A percentile compares a stretch with the other conserved stretches of the same genome.
phyloP scores from a whole-genome alignment of 2,113 vertebrate species.

The Alces alces region DNA sequence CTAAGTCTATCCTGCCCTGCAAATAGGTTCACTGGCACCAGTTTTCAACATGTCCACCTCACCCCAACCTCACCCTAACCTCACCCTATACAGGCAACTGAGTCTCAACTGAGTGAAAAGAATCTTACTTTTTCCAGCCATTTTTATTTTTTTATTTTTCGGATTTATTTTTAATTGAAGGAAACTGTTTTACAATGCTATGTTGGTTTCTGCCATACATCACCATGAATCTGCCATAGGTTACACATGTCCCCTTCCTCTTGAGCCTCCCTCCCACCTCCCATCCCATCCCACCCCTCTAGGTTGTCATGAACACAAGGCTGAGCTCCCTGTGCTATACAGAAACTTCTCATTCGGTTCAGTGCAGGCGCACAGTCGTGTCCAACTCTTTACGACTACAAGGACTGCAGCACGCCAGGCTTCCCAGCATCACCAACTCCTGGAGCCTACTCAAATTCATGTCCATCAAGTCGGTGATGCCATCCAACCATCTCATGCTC shows the following conservation, averaged over 20 bases:
- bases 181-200: background rate
- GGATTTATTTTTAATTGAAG: background rate
- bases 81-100: background rate
- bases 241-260: background rate
- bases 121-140: background rate
- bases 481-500: background rate
- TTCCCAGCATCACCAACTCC: background rate
- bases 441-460: background rate
- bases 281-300: background rate
- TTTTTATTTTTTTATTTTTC: background rate
- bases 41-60: background rate
- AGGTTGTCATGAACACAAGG: background rate
- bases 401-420: background rate
- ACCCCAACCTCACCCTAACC: background rate
- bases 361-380: fast-evolving
- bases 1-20: background rate
- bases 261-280: background rate
- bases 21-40: background rate
- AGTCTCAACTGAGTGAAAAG: background rate
- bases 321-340: background rate
- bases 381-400: background rate
- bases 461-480: background rate
- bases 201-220: background rate
- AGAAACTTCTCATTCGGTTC: background rate
- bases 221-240: background rate